Evolutionary conservation across 2,888 invertebrate genomes (phyloP).

Genomic region (Germaria angustata): DNA sequence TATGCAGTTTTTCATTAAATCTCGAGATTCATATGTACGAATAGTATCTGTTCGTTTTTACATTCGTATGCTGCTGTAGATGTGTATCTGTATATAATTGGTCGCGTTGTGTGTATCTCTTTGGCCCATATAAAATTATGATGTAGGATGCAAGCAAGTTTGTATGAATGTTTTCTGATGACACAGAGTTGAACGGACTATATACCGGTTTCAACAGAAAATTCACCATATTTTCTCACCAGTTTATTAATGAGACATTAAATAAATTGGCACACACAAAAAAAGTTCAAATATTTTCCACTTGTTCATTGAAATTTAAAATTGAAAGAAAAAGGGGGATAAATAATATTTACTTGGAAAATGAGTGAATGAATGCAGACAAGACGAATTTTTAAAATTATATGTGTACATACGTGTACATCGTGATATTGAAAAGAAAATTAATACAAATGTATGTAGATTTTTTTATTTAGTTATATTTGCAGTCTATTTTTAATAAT

Average conservation of each 20-base stretch:
- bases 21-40: not conserved
- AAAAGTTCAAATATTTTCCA: slow-evolving; percentile 35
- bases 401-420: not conserved
- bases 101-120: slow-evolving; percentile 19
- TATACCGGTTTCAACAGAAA: slow-evolving; percentile 19
- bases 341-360: slow-evolving; percentile 5
- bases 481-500: too few species aligned
- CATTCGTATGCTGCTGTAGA: not conserved
- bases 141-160: slow-evolving; percentile 28
- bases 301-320: slow-evolving; percentile 44
- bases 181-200: slow-evolving; percentile 57
- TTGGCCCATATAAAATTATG: slow-evolving; percentile 52
- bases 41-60: not conserved
- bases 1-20: not conserved
- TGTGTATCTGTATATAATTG: not conserved
- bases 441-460: too few species aligned
- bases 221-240: slow-evolving; percentile 12
- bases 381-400: not conserved
- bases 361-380: slow-evolving; percentile 8
- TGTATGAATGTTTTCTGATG: slow-evolving; percentile 39
- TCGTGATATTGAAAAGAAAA: not conserved
- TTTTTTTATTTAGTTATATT: too few species aligned
- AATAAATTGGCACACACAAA: slow-evolving; percentile 26
- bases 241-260: slow-evolving; percentile 18
- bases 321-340: not conserved